Evolutionary conservation across 2,888 invertebrate species (phyloP).

Genomic region (Arctia plantaginis): DNA sequence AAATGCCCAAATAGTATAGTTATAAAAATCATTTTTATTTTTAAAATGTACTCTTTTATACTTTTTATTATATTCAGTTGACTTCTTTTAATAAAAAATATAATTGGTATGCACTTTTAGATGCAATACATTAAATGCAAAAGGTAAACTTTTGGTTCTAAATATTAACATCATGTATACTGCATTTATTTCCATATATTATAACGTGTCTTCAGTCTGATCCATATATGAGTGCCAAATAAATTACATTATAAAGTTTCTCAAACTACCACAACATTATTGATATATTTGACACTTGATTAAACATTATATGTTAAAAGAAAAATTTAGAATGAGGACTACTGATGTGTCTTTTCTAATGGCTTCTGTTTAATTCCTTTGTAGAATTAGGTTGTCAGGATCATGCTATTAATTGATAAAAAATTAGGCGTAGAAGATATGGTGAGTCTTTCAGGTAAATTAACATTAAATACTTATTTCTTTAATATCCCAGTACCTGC

Average conservation of each 20-base stretch:
- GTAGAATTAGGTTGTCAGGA: neutral
- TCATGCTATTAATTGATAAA: neutral
- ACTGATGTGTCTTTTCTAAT: too few species aligned
- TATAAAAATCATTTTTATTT: too few species aligned
- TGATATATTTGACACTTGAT: neutral
- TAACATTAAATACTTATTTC: neutral
- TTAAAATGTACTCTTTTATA: too few species aligned
- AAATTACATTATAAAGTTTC: slow-evolving; percentile 55
- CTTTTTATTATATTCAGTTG: neutral
- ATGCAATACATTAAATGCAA: neutral
- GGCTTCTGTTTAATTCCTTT: too few species aligned
- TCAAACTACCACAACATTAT: slow-evolving; percentile 47
- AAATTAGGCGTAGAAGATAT: neutral
- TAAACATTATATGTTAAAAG: neutral
- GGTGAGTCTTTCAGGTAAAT: neutral
- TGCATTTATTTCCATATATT: slow-evolving; percentile 26
- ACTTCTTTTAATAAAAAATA: neutral
- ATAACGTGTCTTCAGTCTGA: slow-evolving; percentile 40
- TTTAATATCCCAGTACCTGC: neutral
- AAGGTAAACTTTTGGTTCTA: neutral
- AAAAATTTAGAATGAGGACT: too few species aligned
- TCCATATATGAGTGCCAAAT: slow-evolving; percentile 45
- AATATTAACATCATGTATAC: slow-evolving; percentile 20
- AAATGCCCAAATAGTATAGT: too few species aligned
- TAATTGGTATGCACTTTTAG: neutral